phyloP scores from a whole-genome alignment of 2,113 vertebrate species.

The Cyphomyrus discorhynchus region DNA sequence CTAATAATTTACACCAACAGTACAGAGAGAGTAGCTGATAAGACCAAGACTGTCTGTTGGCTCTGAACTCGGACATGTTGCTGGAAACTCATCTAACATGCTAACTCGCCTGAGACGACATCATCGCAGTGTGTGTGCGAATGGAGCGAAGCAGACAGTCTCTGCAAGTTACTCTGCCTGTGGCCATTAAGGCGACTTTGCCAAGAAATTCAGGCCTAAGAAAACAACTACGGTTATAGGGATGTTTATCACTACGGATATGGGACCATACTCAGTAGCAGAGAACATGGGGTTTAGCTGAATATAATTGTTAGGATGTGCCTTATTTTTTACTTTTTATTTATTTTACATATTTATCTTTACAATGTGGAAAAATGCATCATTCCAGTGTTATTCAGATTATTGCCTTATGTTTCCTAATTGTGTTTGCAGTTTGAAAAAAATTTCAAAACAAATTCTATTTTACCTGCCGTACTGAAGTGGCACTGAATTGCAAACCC shows the following conservation, averaged over 20 bases:
- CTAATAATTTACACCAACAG: background rate
- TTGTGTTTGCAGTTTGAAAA: background rate
- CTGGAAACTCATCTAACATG: too few relatives aligned
- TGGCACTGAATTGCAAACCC: background rate
- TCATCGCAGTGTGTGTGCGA: background rate
- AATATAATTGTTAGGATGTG: background rate
- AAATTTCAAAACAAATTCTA: background rate
- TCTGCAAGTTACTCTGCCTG: too few relatives aligned
- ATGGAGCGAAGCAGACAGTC: too few relatives aligned
- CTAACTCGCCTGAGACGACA: too few relatives aligned
- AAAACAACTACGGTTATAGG: too few relatives aligned
- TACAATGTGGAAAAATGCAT: background rate
- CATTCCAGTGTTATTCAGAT: background rate
- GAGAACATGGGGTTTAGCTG: background rate
- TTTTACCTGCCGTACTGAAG: background rate
- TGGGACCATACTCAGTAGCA: background rate
- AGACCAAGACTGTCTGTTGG: background rate
- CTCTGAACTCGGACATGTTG: background rate
- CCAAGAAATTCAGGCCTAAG: too few relatives aligned
- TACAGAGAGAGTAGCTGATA: background rate
- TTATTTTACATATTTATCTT: background rate
- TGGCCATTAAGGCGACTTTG: too few relatives aligned
- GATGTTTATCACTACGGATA: background rate
- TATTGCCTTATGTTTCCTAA: background rate
- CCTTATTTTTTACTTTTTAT: background rate